phyloP scores from a whole-genome alignment of 1,140 invertebrate genomes.

The Heliconius himera region DNA sequence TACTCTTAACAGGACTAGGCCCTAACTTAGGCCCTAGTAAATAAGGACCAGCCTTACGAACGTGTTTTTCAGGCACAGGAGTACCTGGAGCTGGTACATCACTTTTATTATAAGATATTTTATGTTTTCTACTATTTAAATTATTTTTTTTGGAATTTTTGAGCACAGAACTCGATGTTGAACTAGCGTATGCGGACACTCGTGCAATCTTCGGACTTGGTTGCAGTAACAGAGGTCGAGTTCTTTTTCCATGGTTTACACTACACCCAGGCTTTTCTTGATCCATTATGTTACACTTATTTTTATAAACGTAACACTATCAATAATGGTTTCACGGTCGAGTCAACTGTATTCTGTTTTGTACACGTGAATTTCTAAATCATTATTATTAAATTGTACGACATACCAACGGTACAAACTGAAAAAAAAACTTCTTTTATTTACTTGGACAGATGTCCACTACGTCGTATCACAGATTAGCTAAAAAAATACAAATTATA shows the following conservation, averaged over 20 bases:
- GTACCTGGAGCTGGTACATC: conserved; percentile 71
- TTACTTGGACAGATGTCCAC: conserved; percentile 45
- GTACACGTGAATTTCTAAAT: conserved; percentile 18
- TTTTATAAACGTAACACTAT: not conserved
- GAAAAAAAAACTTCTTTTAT: conserved; percentile 45
- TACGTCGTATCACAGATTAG: conserved; percentile 7
- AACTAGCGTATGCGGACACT: conserved; percentile 59
- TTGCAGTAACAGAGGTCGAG: conserved; percentile 73
- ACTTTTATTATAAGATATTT: conserved; percentile 61
- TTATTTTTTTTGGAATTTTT: conserved; percentile 63
- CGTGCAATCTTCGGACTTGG: conserved; percentile 70
- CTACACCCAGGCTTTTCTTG: conserved; percentile 67
- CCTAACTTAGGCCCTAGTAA: conserved; percentile 88
- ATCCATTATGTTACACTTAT: conserved; percentile 59
- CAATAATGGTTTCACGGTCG: not conserved
- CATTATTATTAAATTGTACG: conserved; percentile 27
- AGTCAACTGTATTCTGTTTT: not conserved
- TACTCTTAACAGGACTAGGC: conserved; percentile 89
- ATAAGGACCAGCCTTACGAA: conserved; percentile 86
- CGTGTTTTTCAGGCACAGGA: conserved; percentile 72
- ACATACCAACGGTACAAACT: conserved; percentile 29
- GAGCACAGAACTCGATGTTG: conserved; percentile 56
- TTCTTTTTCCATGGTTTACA: conserved; percentile 71
- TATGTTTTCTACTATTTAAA: conserved; percentile 54
- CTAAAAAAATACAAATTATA: not conserved